Conservation (phyloP, 2,888 invertebrate genomes). For the Malthinus flaveolus region DNA sequence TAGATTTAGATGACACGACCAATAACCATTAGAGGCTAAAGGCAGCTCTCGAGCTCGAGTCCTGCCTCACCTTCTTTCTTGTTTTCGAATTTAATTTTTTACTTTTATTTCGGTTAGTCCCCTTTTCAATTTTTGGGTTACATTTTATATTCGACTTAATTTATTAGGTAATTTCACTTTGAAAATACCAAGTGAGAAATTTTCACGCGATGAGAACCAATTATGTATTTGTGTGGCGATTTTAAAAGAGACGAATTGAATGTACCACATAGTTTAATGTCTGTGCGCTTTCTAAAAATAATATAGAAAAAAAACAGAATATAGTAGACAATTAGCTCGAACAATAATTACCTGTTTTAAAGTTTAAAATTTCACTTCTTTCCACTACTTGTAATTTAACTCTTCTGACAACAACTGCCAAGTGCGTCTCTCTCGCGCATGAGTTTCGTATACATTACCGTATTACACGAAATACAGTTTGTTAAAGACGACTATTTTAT, state of each 20-base stretch:
- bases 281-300: slow-evolving; percentile 1
- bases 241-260: background rate
- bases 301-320: background rate
- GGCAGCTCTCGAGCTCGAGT: too few species aligned
- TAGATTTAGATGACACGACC: too few species aligned
- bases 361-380: slow-evolving; percentile 4
- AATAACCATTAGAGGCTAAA: too few species aligned
- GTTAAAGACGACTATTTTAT: too few species aligned
- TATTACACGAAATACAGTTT: too few species aligned
- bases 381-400: background rate
- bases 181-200: too few species aligned
- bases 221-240: background rate
- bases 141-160: too few species aligned
- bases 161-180: too few species aligned
- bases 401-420: background rate
- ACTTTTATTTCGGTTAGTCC: too few species aligned
- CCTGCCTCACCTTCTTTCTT: too few species aligned
- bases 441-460: background rate
- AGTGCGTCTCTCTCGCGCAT: background rate
- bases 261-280: background rate
- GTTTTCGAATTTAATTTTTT: too few species aligned
- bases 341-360: slow-evolving; percentile 1
- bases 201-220: background rate
- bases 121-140: too few species aligned
- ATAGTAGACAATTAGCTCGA: background rate